Percentiles rank a stretch among this genome's conserved stretches.
Conservation (phyloP, 2,888 invertebrate species). For the Pandemis corylana region DNA sequence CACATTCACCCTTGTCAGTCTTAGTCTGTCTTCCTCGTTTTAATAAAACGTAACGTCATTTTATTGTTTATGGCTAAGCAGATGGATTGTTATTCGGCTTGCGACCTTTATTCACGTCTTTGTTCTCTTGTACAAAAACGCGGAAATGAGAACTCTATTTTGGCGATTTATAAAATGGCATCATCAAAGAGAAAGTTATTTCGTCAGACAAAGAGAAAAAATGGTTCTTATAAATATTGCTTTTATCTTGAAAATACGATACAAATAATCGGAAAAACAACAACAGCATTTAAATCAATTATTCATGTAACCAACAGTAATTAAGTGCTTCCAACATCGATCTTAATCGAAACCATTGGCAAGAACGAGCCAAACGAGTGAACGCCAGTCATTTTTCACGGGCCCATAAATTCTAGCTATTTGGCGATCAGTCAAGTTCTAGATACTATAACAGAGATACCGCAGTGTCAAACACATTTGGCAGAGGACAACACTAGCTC, state of each 20-base stretch:
- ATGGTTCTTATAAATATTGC: too few species aligned
- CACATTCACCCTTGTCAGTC: constrained; percentile 22
- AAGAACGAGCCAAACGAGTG: constrained; percentile 9
- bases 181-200: too few species aligned
- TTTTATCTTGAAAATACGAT: too few species aligned
- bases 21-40: constrained; percentile 13
- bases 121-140: background rate
- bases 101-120: background rate
- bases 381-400: constrained; percentile 13
- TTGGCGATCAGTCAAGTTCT: constrained; percentile 36
- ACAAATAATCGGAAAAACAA: background rate
- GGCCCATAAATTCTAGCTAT: constrained; percentile 16
- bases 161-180: too few species aligned
- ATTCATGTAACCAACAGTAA: background rate
- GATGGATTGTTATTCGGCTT: constrained; percentile 11
- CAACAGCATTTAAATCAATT: background rate
- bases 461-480: constrained; percentile 21
- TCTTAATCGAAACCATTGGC: background rate
- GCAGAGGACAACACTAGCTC: constrained; percentile 17
- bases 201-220: too few species aligned
- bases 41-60: constrained; percentile 28
- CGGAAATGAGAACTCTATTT: too few species aligned
- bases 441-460: constrained; percentile 16
- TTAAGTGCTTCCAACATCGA: background rate
- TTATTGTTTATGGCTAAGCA: constrained; percentile 22